phyloP scores from a whole-genome alignment of 2,113 vertebrate genomes.

The Elachura formosa region DNA sequence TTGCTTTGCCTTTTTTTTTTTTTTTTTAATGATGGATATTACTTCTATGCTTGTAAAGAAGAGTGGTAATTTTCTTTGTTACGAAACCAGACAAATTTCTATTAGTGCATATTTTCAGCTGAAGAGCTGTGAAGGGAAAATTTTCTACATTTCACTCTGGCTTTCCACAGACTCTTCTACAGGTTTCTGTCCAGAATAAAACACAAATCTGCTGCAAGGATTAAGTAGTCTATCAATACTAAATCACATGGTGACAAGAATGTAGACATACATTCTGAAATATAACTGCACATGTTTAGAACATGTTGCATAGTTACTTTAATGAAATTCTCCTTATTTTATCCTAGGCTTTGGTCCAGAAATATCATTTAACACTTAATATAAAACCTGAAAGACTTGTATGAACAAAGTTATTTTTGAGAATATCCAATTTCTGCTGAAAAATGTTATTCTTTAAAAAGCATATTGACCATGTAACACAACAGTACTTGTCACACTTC shows the following conservation, averaged over 20 bases:
- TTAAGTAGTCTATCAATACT: background rate
- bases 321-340: background rate
- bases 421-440: background rate
- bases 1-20: no score
- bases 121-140: background rate
- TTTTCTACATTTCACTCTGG: background rate
- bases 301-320: background rate
- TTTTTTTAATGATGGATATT: background rate
- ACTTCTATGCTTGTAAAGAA: background rate
- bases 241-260: background rate
- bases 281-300: background rate
- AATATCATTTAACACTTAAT: background rate
- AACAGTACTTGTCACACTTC: constrained; percentile 13
- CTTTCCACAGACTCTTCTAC: background rate
- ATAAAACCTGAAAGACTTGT: background rate
- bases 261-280: background rate
- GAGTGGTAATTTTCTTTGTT: background rate
- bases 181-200: background rate
- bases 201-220: background rate
- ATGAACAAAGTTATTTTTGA: background rate
- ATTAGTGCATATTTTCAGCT: background rate
- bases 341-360: background rate
- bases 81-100: background rate
- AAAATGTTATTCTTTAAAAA: constrained; percentile 39
- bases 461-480: constrained; percentile 31